Evolutionary conservation across 2,797 vertebrate species (phyloP).

Genomic region (Ctenopoma multispine): DNA sequence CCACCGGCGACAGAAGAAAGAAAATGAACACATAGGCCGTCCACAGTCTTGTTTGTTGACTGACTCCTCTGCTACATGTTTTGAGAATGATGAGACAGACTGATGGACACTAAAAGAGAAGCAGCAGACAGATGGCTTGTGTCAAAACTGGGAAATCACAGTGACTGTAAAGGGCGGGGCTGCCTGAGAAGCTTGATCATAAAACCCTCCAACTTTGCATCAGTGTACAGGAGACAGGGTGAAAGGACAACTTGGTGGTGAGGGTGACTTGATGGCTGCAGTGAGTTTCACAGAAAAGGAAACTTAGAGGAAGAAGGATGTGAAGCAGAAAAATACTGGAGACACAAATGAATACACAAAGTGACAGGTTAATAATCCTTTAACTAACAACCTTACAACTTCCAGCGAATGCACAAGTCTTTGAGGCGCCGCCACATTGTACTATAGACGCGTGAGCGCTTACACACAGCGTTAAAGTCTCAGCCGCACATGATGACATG

Average conservation of each 20-base stretch:
- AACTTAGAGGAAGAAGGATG: constrained; percentile 5
- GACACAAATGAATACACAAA: constrained; percentile 1
- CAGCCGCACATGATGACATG: constrained; percentile 3
- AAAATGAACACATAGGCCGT: neutral
- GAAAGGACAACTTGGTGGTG: constrained; percentile 6
- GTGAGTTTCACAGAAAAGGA: neutral
- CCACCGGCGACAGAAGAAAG: neutral
- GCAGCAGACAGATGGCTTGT: neutral
- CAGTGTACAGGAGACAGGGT: neutral
- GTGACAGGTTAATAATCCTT: neutral
- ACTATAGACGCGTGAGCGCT: neutral
- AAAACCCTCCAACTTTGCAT: constrained; percentile 11
- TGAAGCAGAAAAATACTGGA: neutral
- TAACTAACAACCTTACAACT: neutral
- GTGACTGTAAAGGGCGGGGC: constrained; percentile 14
- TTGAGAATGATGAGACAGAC: neutral
- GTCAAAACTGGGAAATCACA: constrained; percentile 34
- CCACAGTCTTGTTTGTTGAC: neutral
- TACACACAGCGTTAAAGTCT: neutral
- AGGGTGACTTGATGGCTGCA: constrained; percentile 18
- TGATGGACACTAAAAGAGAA: constrained; percentile 36
- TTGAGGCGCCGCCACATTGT: constrained; percentile 11
- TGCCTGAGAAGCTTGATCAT: constrained; percentile 29
- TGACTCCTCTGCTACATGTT: neutral
- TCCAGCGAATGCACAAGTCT: neutral